Evolutionary conservation across 2,113 vertebrate genomes (phyloP).

Genomic region (Vicugna pacos): DNA sequence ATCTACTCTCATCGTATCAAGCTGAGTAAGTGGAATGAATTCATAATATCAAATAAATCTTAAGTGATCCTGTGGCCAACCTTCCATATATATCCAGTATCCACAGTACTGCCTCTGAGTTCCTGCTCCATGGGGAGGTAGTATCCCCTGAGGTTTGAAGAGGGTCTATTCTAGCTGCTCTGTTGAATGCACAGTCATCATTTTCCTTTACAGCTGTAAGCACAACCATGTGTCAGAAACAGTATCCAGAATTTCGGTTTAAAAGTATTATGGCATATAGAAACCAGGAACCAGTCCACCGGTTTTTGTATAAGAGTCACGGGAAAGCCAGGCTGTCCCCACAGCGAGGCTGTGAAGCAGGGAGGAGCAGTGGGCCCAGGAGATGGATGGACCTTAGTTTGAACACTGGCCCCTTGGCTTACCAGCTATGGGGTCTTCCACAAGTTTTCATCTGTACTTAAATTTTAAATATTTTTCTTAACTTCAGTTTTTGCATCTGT

Average conservation of each 20-base stretch:
- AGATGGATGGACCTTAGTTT: not conserved
- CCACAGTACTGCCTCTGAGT: not conserved
- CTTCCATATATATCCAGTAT: not conserved
- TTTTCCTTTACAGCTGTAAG: not conserved
- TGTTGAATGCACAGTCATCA: not conserved
- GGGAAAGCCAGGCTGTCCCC: not conserved
- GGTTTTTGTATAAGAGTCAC: not conserved
- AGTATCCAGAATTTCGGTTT: not conserved
- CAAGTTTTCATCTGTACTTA: not conserved
- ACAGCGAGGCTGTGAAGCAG: not conserved
- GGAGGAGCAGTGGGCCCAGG: not conserved
- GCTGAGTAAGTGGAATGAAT: conserved; percentile 53
- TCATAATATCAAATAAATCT: conserved; percentile 25
- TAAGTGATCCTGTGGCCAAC: not conserved
- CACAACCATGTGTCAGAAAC: not conserved
- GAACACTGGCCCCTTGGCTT: not conserved
- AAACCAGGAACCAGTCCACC: not conserved
- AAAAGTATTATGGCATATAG: not conserved
- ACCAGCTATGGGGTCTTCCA: not conserved
- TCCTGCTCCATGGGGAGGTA: not conserved
- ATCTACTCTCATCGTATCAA: conserved; percentile 26
- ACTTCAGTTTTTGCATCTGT: not conserved
- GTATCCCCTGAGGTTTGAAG: not conserved
- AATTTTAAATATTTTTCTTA: not conserved
- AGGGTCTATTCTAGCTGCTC: not conserved